A percentile compares a stretch with the other conserved stretches of the same genome.
Conservation (phyloP, 2,797 vertebrate genomes). For the Sebastes taczanowskii region DNA sequence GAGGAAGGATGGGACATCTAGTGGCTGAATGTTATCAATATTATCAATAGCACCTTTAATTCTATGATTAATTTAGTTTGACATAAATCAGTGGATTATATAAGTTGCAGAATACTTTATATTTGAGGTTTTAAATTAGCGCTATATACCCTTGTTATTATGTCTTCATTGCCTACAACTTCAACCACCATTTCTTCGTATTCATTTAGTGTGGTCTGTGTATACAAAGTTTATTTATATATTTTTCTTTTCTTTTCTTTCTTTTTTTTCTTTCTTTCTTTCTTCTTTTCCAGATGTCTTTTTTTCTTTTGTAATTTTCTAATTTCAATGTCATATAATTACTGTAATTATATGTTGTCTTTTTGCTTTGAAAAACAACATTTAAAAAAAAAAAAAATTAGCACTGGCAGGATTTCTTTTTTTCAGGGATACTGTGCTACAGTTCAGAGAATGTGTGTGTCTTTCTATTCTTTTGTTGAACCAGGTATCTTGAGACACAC, state of each 20-base stretch:
- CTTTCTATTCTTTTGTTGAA: background rate
- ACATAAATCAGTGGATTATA: background rate
- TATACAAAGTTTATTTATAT: too few species aligned
- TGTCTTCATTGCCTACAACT: too few species aligned
- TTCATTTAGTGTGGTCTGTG: fast-evolving
- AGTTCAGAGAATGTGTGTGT: background rate
- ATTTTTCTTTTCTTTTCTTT: too few species aligned
- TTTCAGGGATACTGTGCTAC: background rate
- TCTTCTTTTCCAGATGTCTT: too few species aligned
- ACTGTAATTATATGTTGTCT: fast-evolving
- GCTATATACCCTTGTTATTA: background rate
- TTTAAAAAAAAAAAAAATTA: too few species aligned
- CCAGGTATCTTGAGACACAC: background rate
- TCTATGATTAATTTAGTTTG: background rate
- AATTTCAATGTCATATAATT: too few species aligned
- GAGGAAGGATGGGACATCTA: too few species aligned
- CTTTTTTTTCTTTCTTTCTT: too few species aligned
- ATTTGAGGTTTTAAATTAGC: background rate
- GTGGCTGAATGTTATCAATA: fast-evolving
- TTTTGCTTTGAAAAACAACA: too few species aligned
- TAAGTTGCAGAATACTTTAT: background rate
- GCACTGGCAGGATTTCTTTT: background rate
- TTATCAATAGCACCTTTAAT: background rate
- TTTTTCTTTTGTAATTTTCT: too few species aligned
- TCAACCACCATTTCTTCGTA: too few species aligned